Base-by-base conservation (phyloP, 2,888 invertebrate species). In the Drosophila hamatofila region DNA sequence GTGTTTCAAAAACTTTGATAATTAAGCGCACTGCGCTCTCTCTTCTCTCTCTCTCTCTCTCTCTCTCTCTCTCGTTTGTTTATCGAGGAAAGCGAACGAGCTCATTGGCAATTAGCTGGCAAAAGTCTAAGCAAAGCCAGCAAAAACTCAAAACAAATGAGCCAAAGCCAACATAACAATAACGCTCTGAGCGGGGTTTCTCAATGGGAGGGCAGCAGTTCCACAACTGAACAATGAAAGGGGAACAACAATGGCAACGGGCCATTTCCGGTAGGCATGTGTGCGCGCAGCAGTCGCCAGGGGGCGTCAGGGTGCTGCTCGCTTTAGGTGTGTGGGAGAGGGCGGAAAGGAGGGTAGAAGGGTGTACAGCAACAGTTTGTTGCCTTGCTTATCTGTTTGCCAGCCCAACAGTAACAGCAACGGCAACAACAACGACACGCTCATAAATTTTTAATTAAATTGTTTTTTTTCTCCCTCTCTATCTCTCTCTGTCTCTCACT, bases 381-480 rank as follows among this genome's bases (percentile, higher is more conserved):
- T 80, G 71, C 64, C 69, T 72, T 75, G 80, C 80, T 78, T 78
- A 72, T 51, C 71, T 78, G 67, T 83, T 83, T 83, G 76, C 72
- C 74, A 82, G 78, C 64, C 74, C 76, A 78, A 75, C 67, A 27
- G 27, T 49, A 56, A 30, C 52, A 65, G 75, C 72, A 72, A 12
- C 8, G 12, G 25, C 49, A 51, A 51, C 49, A 8, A 30, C 48
- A 52, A 41, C 77, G 81, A 75, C 78, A 73, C 78, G 80, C 75
- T 85, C 80, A 87, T 86, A 87, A 80, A 87, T 87, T 83, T 78
- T 80, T 83, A 83, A 86, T 80, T 85, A 78, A 85, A 83, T 85
- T 83, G 83, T 83, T 59, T 69, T 70, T 68, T 61, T 41, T 18
- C 18, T 21, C 14, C 5, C 21, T 51, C 16, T 35, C 4, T 21